Conservation (phyloP, 2,113 vertebrate species). For the Callocephalon fimbriatum region DNA sequence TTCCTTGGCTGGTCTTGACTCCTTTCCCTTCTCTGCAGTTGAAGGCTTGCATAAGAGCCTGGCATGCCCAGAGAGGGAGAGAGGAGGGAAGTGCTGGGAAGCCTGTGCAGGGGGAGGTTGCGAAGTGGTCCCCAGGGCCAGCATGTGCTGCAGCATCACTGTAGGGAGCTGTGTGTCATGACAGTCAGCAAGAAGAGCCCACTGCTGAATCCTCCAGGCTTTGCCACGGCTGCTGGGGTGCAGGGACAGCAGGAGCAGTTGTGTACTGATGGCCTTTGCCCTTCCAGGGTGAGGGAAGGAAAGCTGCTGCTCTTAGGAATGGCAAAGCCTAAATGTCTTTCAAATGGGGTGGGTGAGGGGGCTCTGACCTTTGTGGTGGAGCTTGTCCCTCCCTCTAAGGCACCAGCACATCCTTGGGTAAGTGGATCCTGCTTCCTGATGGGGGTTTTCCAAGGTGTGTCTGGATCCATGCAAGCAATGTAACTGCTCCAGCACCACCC, state of each 20-base stretch:
- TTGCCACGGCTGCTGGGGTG: accelerated
- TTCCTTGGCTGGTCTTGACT: not conserved
- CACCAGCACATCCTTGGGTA: not conserved
- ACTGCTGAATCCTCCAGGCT: not conserved
- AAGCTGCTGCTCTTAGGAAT: not conserved
- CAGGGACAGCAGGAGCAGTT: not conserved
- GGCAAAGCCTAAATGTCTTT: not conserved
- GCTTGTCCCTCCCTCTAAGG: not conserved
- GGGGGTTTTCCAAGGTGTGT: not conserved
- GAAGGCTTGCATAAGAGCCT: not conserved
- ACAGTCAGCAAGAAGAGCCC: not conserved
- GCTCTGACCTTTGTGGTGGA: not conserved
- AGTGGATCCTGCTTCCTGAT: not conserved
- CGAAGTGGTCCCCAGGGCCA: not conserved
- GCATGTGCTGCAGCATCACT: not conserved
- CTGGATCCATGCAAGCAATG: accelerated
- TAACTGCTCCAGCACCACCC: not conserved
- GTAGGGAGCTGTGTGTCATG: not conserved
- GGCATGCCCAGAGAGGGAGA: too few species aligned
- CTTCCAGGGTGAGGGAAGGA: not conserved
- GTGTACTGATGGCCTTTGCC: not conserved
- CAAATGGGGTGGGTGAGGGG: accelerated
- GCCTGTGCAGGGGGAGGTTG: not conserved
- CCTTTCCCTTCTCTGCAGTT: not conserved
- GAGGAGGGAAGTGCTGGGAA: too few species aligned